These are phyloP conservation scores for Metellina segmentata DNA, from an alignment of 2,888 invertebrate genomes.

Conservation along the genomic window DNA sequence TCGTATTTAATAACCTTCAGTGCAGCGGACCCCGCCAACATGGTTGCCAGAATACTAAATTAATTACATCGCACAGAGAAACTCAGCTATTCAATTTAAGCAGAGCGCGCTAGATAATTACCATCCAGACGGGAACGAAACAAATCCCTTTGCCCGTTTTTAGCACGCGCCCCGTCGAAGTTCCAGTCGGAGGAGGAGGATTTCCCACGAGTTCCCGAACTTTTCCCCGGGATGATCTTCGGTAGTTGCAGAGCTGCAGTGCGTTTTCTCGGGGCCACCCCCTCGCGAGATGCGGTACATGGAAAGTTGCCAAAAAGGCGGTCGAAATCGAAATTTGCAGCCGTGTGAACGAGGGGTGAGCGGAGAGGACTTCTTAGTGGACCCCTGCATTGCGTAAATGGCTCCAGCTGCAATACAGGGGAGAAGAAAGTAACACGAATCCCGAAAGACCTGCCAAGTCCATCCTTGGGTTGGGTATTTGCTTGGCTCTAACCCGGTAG, in stretches of 20 bases:
- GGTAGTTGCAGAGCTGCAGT: conserved; percentile 17
- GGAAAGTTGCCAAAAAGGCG: conserved; percentile 59
- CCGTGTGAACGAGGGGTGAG: not conserved
- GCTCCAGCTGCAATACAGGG: not conserved
- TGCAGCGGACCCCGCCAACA: too few relatives aligned
- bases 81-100: too few relatives aligned
- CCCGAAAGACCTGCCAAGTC: too few relatives aligned
- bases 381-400: conserved; percentile 54
- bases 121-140: too few relatives aligned
- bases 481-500: too few relatives aligned
- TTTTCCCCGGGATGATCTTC: too few relatives aligned
- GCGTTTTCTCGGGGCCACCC: conserved; percentile 27
- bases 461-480: too few relatives aligned
- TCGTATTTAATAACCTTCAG: too few relatives aligned
- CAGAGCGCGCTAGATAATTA: too few relatives aligned
- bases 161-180: not conserved
- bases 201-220: not conserved
- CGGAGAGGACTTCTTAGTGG: not conserved
- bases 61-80: too few relatives aligned
- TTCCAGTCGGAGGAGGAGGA: not conserved
- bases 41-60: too few relatives aligned
- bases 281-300: conserved; percentile 35
- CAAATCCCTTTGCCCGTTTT: too few relatives aligned
- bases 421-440: not conserved
- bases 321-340: conserved; percentile 10